Conservation (phyloP, 2,888 invertebrate species). For the Apamea crenata region DNA sequence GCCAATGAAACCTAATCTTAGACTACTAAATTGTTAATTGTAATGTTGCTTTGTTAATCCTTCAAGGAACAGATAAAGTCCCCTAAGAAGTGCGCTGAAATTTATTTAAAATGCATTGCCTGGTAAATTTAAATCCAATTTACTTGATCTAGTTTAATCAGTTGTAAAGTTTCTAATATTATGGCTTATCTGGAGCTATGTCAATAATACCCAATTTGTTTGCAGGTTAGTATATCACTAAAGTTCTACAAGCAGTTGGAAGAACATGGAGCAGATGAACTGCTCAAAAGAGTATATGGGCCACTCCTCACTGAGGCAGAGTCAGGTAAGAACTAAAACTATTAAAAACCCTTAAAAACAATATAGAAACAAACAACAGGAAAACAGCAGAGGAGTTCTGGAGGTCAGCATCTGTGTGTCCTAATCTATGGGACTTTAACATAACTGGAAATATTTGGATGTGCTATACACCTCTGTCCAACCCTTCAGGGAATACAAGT, state of each 20-base stretch:
- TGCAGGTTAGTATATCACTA: slow-evolving; percentile 98
- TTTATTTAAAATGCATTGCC: too few relatives aligned
- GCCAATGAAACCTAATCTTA: not conserved
- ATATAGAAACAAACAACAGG: not conserved
- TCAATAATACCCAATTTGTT: slow-evolving; percentile 58
- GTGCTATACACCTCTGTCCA: not conserved
- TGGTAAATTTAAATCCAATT: not conserved
- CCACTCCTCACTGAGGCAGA: slow-evolving; percentile 95
- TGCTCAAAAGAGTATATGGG: slow-evolving; percentile 98
- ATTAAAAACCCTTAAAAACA: not conserved
- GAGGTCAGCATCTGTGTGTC: not conserved
- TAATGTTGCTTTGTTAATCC: not conserved
- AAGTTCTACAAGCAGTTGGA: slow-evolving; percentile 99
- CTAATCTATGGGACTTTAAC: not conserved
- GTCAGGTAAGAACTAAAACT: slow-evolving; percentile 91
- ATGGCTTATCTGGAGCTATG: not conserved
- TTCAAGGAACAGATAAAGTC: not conserved
- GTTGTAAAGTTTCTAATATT: not conserved
- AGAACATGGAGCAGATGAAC: slow-evolving; percentile 99
- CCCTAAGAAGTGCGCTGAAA: not conserved
- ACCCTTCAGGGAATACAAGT: not conserved
- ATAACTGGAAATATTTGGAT: not conserved
- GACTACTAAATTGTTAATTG: not conserved
- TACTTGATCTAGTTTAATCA: not conserved
- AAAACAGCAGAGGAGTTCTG: not conserved